Base-by-base conservation (phyloP, 2,888 invertebrate species). In the Neuroscelio doddi region DNA sequence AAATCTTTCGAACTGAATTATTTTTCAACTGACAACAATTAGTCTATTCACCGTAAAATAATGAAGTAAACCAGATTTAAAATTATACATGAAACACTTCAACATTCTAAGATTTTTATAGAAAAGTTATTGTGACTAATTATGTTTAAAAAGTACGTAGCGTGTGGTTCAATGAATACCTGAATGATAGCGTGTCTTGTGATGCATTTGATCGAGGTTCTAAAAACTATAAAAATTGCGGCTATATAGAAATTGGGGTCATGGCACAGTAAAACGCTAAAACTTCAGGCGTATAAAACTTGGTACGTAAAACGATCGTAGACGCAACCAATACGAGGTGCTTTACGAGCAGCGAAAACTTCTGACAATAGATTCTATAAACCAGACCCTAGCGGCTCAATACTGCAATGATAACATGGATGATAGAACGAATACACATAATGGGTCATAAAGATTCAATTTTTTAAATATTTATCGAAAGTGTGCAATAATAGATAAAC, bases 191-290 rank as follows among this genome's bases (percentile, higher is more conserved):
- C 59, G 39, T 57, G 57, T 66, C 57, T 41, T 53, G 36, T 38
- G 55, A 50, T 51, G n/a, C n/a, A 42, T 32, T 65, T 44, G 24
- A 45, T 14, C 39, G n/a, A 51, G 57, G 34, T 61, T 59, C 44
- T 51, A 45, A 51, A 50, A 62, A 56, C 58, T 45, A 51, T 46
- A 39, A 45, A n/a, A 56, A 62, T 55, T 51, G 50, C 58, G 27
- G 66, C 41, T 61, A 49, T 49, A 65, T 62, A 55, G 66, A 63
- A 63, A 67, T 67, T 55, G 55, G 55, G 62, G 58, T 55, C 62
- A 58, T 36, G 51, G 49, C 66, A 58, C 45, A 53, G 65, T 52
- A 56, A 61, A 57, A 61, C 65, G 45, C 51, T 61, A 39, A 65
- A 65, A 65, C 65, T 65, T 57, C 34, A 14, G 56, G 24, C 45